A percentile compares a stretch with the other conserved stretches of the same genome.
Evolutionary conservation across 2,888 invertebrate genomes (phyloP).

Genomic region (Oscheius sp.): DNA sequence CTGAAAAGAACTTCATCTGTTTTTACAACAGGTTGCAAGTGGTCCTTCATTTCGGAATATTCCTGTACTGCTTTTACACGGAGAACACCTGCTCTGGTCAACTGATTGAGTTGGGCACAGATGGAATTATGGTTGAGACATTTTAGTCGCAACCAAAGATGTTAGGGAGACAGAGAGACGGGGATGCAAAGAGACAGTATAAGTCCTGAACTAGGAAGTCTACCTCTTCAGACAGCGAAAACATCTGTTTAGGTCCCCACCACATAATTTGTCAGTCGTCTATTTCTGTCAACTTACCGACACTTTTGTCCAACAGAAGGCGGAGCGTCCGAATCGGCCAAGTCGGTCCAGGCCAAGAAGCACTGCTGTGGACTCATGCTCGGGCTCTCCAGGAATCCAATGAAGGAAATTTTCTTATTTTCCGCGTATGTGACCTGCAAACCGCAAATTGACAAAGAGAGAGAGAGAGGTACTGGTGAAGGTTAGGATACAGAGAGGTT

Average conservation of each 20-base stretch:
- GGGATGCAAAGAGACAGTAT: neutral
- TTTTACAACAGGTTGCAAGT: neutral
- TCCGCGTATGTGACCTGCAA: constrained; percentile 37
- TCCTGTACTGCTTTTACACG: too few relatives aligned
- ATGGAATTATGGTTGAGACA: too few relatives aligned
- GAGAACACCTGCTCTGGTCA: too few relatives aligned
- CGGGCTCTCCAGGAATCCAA: constrained; percentile 54
- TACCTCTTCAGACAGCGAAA: neutral
- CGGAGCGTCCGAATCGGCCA: constrained; percentile 49
- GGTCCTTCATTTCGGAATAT: neutral
- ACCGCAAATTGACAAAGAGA: neutral
- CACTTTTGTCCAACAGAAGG: constrained; percentile 40
- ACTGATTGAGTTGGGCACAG: too few relatives aligned
- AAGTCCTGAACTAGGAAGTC: neutral
- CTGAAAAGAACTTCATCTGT: constrained; percentile 21
- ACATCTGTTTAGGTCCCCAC: neutral
- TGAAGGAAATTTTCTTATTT: constrained; percentile 37
- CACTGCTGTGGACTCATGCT: constrained; percentile 35
- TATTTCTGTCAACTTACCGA: constrained; percentile 29
- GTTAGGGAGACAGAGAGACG: too few relatives aligned
- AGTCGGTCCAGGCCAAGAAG: constrained; percentile 59
- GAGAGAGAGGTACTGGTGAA: neutral
- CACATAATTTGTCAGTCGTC: neutral
- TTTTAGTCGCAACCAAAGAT: too few relatives aligned
- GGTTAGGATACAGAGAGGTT: neutral